Evolutionary conservation across 2,113 vertebrate genomes (phyloP).

Genomic region (Synchiropus splendidus): DNA sequence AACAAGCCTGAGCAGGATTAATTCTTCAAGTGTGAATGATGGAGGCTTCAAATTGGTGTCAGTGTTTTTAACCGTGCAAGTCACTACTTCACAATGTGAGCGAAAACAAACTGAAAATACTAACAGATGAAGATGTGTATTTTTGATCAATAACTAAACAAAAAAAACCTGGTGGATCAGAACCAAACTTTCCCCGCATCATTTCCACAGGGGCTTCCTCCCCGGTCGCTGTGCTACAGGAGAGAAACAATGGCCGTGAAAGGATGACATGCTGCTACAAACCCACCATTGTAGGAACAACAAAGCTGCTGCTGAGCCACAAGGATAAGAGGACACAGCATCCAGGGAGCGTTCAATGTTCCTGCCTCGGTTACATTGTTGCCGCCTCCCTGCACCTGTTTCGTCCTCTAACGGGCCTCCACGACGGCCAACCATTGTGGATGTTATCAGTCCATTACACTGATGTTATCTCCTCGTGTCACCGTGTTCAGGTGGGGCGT

Average conservation of each 20-base stretch:
- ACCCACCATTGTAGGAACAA: slow-evolving; percentile 46
- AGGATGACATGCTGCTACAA: slow-evolving; percentile 57
- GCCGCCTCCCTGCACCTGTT: slow-evolving; percentile 39
- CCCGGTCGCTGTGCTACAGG: slow-evolving; percentile 37
- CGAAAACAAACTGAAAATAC: too few species aligned
- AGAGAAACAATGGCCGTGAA: slow-evolving; percentile 60
- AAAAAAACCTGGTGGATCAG: too few species aligned
- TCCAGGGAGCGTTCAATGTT: slow-evolving; percentile 43
- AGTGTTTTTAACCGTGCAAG: too few species aligned
- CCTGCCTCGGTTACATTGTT: slow-evolving; percentile 57
- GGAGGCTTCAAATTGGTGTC: too few species aligned
- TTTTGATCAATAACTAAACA: too few species aligned
- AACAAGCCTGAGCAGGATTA: slow-evolving; percentile 67
- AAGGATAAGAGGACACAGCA: slow-evolving; percentile 57
- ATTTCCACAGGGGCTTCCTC: slow-evolving; percentile 32
- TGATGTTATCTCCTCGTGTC: too few species aligned
- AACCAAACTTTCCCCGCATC: slow-evolving; percentile 11
- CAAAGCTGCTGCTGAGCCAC: slow-evolving; percentile 51
- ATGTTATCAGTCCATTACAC: slow-evolving; percentile 1
- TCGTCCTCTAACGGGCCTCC: slow-evolving; percentile 39
- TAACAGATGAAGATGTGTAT: too few species aligned
- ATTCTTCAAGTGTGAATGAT: slow-evolving; percentile 40
- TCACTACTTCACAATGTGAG: too few species aligned
- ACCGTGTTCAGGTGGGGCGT: too few species aligned
- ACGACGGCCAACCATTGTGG: slow-evolving; percentile 12